A percentile compares a stretch with the other conserved stretches of the same genome.
Evolutionary conservation across 2,888 invertebrate genomes (phyloP).

Genomic region (Barypeithes pellucidus): DNA sequence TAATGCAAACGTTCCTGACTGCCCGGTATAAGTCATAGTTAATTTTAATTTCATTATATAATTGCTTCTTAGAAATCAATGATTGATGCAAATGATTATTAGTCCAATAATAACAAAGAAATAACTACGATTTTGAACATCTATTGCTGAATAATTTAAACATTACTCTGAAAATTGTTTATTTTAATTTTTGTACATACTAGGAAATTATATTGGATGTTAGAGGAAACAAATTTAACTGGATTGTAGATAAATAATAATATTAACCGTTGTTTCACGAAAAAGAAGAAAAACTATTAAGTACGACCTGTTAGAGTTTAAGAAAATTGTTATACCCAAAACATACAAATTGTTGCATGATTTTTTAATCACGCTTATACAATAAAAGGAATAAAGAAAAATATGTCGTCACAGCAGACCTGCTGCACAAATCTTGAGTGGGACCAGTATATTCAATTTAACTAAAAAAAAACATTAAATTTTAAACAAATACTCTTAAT

Average conservation of each 20-base stretch:
- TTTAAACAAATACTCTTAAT: too few species aligned
- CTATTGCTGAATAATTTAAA: neutral
- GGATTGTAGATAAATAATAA: constrained; percentile 50
- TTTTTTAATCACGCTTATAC: constrained; percentile 71
- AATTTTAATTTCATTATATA: too few species aligned
- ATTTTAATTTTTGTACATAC: constrained; percentile 44
- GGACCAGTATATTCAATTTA: too few species aligned
- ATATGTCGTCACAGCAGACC: too few species aligned
- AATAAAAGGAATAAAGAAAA: constrained; percentile 38
- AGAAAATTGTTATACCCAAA: constrained; percentile 52
- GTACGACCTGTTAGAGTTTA: constrained; percentile 52
- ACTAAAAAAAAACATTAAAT: too few species aligned
- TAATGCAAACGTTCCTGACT: too few species aligned
- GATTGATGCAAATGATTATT: too few species aligned
- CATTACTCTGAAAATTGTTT: constrained; percentile 18
- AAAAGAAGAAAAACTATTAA: constrained; percentile 36
- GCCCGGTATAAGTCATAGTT: too few species aligned
- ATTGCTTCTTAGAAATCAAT: too few species aligned
- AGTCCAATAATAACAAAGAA: too few species aligned
- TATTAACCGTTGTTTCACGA: constrained; percentile 48
- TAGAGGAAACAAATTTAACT: constrained; percentile 46
- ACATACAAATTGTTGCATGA: constrained; percentile 69
- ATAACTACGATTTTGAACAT: neutral
- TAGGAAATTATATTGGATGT: constrained; percentile 52
- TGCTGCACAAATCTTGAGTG: too few species aligned